phyloP scores from a whole-genome alignment of 92 coral and sea anemone species.

The Blastomussa wellsi region DNA sequence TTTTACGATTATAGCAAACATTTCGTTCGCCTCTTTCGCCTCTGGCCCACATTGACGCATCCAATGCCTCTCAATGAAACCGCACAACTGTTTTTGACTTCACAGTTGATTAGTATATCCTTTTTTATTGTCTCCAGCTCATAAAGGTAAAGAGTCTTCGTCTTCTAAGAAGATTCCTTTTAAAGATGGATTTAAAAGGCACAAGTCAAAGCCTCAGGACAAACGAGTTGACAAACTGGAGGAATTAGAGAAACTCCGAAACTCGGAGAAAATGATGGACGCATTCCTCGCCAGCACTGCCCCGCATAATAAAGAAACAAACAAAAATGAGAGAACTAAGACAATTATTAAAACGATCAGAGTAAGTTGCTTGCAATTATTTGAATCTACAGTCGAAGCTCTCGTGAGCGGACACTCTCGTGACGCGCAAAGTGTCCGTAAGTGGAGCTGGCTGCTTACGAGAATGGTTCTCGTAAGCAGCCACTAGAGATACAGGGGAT shows the following conservation, averaged over 20 bases:
- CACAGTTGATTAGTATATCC: neutral
- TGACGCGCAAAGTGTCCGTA: too few relatives aligned
- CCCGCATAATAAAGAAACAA: constrained; percentile 70
- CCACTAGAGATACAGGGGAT: too few relatives aligned
- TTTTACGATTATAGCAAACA: too few relatives aligned
- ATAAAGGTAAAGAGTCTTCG: constrained; percentile 10
- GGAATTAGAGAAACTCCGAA: constrained; percentile 82
- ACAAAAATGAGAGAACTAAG: constrained; percentile 89
- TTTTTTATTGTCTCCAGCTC: constrained; percentile 2
- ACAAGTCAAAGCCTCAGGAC: constrained; percentile 8
- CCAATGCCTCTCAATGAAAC: too few relatives aligned
- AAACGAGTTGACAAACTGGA: constrained; percentile 83
- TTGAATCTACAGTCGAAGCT: too few relatives aligned
- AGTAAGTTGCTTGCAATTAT: constrained; percentile 36
- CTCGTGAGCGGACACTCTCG: too few relatives aligned
- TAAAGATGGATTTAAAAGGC: constrained; percentile 5
- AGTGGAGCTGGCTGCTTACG: too few relatives aligned
- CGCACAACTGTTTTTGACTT: neutral
- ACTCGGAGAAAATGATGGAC: constrained; percentile 92
- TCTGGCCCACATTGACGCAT: too few relatives aligned
- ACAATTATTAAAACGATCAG: constrained; percentile 86
- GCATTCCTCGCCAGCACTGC: constrained; percentile 87
- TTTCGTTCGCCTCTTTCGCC: neutral
- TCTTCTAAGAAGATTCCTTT: constrained; percentile 7
- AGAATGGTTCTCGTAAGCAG: too few relatives aligned